Evolutionary conservation across 2,113 vertebrate genomes (phyloP), one percentile per base, ranked within the genome.

Genomic region (Piprites chloris): DNA sequence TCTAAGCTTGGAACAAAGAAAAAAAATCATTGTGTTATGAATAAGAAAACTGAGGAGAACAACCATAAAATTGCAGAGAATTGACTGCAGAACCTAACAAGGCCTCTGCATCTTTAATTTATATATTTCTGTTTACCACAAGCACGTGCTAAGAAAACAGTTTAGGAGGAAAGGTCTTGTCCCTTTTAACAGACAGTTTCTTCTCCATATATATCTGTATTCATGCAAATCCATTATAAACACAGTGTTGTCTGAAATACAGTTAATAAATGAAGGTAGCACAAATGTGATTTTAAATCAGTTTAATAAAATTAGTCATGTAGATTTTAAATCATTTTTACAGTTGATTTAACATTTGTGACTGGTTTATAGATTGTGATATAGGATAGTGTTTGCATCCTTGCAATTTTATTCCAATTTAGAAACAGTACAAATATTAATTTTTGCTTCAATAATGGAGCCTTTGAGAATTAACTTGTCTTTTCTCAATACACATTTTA

Each of bases 381-480:
- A 97, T 97, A 97, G 97, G 98, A 94, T 83, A 96, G 97, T 89
- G 98, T 98, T 95, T 95, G 97, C 97, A 97, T 98, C 96, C 96
- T 97, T 93, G 98, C 98, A 98, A 98, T 98, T 98, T 99, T 99
- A 98, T 99, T 99, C 98, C 98, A 98, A 98, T 98, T 98, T 96
- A 97, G 96, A 97, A 98, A 98, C 95, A 96, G 97, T 97, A 97
- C 97, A 98, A 98, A 98, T 98, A 98, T 98, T 98, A 98, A 98
- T 98, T 98, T 98, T 98, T 98, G 97, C 98, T 98, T 98, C 98
- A 96, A 97, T 99, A 99, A 99, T 98, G 98, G 98, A 98, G 93
- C 98, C 97, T 98, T 96, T 46, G 98, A 98, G 98, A 98, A 98
- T 98, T 98, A 87, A 96, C 95, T 96, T 96, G 97, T 96, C 98